Evolutionary conservation across 2,888 invertebrate genomes (phyloP), one percentile per base, ranked within the genome.

Genomic region (Priocnemis perturbator): DNA sequence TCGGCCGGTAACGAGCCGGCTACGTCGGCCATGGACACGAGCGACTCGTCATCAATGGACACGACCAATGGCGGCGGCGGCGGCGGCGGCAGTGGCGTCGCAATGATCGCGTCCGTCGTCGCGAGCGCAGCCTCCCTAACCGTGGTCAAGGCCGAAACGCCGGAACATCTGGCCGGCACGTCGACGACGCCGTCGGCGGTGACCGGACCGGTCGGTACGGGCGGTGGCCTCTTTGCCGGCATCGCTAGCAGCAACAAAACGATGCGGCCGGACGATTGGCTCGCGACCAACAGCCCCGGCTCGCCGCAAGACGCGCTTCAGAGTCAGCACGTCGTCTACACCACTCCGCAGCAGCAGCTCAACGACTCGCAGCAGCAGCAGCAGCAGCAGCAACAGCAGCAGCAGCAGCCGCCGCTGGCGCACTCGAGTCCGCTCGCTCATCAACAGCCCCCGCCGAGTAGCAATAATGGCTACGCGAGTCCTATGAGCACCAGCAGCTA

Each of bases 401-500:
- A 81, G 63, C 83, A 81, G 62, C 81, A 81, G 62, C 82, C 85
- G 14, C 81, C 85, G 5, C 64, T 83, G 72, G 77, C 84, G 11
- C 77, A 83, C 47, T 83, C 80, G 61, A 84, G 78, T 44, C 81
- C 81, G 2, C 74, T 84, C 56, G 74, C 77, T 23, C 80, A 79
- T 52, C 76, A 72, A 58, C 77, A 79, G 56, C 85, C 81, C 60
- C 85, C 86, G 60, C 82, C 85, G 55, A 79, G 86, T 64, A 87
- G 92, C 78, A 93, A 92, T 86, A 95, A 95, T 84, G 96, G 96
- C 64, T 96, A 96, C 89, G 94, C 95, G 61, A 96, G 96, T 79
- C 96, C 96, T 20, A 93, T 96, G 91, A 96, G 95, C 63, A 94
- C 95, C 19, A 94, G 95, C 89, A 96, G 96, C 92, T 96, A 96